Conservation (phyloP, 2,888 invertebrate species). For the Brachyptera putata region DNA sequence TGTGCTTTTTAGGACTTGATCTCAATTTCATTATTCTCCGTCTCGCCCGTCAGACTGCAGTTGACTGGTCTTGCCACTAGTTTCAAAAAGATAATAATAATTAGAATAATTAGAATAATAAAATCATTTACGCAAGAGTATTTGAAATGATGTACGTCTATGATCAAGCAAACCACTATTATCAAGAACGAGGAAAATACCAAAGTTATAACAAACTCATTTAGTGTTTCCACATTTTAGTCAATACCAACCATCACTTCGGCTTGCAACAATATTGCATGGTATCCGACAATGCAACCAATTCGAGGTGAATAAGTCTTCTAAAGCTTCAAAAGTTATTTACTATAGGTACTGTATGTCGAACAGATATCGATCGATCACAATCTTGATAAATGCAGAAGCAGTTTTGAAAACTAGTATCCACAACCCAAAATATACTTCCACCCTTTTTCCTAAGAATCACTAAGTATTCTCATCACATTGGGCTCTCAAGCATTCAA, state of each 20-base stretch:
- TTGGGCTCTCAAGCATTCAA: constrained; percentile 31
- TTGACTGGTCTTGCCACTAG: constrained; percentile 34
- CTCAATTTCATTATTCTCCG: not conserved
- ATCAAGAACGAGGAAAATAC: constrained; percentile 35
- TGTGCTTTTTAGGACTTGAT: constrained; percentile 29
- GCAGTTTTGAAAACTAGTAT: constrained; percentile 36
- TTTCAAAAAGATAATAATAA: constrained; percentile 33
- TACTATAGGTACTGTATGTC: constrained; percentile 35
- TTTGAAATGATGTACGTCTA: constrained; percentile 34
- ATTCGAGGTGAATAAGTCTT: constrained; percentile 34
- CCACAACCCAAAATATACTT: constrained; percentile 37
- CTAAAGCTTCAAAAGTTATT: constrained; percentile 36
- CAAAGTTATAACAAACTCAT: constrained; percentile 34
- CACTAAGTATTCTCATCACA: constrained; percentile 31
- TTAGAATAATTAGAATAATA: constrained; percentile 20
- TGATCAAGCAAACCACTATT: constrained; percentile 36
- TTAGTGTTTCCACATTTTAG: constrained; percentile 31
- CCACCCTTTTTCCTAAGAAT: constrained; percentile 33
- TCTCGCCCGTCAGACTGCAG: constrained; percentile 34
- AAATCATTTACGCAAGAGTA: constrained; percentile 34
- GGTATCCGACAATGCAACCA: constrained; percentile 35
- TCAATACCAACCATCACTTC: constrained; percentile 35
- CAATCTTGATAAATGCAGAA: constrained; percentile 37
- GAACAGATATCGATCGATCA: constrained; percentile 36
- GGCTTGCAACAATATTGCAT: too few relatives aligned